These are phyloP conservation scores for Diabrotica virgifera DNA, from an alignment of 1,140 invertebrate genomes.

Conservation along the genomic window DNA sequence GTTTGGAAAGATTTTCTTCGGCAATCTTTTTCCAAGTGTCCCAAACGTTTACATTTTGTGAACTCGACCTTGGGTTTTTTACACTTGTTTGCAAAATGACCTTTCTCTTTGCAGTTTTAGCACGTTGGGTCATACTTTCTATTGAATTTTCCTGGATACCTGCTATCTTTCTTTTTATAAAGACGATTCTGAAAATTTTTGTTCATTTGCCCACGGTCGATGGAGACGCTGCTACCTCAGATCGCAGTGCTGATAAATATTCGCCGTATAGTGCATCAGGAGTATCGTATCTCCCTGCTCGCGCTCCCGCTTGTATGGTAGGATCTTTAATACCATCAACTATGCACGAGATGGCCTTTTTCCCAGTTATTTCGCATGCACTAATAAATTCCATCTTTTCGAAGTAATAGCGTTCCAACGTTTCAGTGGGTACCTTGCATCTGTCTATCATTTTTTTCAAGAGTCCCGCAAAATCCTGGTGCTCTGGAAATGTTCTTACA, in stretches of 20 bases:
- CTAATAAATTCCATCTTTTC: too few species aligned
- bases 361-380: too few species aligned
- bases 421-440: too few species aligned
- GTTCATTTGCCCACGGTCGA: not conserved
- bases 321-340: slow-evolving; percentile 20
- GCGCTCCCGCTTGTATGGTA: slow-evolving; percentile 16
- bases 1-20: not conserved
- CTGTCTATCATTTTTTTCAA: too few species aligned
- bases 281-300: slow-evolving; percentile 18
- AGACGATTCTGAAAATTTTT: too few species aligned
- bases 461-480: too few species aligned
- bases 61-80: slow-evolving; percentile 11
- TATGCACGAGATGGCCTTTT: too few species aligned
- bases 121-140: slow-evolving; percentile 9
- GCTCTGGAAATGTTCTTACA: too few species aligned
- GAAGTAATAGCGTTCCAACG: too few species aligned
- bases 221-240: too few species aligned
- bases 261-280: slow-evolving; percentile 22
- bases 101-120: slow-evolving; percentile 16
- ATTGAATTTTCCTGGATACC: not conserved
- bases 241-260: slow-evolving; percentile 21
- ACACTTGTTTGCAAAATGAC: slow-evolving; percentile 18
- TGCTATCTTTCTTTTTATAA: too few species aligned
- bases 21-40: slow-evolving; percentile 14
- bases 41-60: slow-evolving; percentile 17